phyloP scores from a whole-genome alignment of 2,113 vertebrate species.

The Lasiurus cinereus region DNA sequence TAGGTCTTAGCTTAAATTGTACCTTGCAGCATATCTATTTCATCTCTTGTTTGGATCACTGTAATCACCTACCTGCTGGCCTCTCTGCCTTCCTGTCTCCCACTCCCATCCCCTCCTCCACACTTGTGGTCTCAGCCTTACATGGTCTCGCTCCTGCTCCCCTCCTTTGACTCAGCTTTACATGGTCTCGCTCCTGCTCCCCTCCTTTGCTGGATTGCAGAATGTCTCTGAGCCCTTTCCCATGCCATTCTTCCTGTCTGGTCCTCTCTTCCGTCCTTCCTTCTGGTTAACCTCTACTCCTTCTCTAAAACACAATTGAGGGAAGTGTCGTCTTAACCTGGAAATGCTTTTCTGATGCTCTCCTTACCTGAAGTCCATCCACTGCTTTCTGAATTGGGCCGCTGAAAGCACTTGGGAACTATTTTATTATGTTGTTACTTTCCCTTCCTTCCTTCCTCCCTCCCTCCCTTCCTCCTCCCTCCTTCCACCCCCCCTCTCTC shows the following conservation, averaged over 20 bases:
- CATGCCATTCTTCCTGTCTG: neutral
- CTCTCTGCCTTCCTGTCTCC: neutral
- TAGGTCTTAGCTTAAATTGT: conserved; percentile 8
- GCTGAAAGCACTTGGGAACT: neutral
- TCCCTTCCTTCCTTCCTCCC: neutral
- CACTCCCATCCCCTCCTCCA: neutral
- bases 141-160: neutral
- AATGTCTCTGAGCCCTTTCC: neutral
- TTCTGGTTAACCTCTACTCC: neutral
- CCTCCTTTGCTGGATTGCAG: neutral
- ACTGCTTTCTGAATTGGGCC: neutral
- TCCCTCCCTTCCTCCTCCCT: rapidly evolving
- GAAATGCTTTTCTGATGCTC: neutral
- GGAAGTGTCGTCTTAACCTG: neutral
- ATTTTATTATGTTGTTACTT: neutral
- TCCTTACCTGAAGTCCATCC: neutral
- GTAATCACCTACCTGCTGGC: neutral
- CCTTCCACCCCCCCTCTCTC: rapidly evolving
- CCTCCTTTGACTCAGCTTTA: neutral
- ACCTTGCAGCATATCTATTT: neutral
- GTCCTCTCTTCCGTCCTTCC: neutral
- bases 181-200: no score
- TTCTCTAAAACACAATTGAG: neutral
- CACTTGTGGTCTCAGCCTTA: neutral
- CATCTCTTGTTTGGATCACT: neutral